Evolutionary conservation across 2,113 vertebrate species (phyloP).

Genomic region (Actenoides lindsayi): DNA sequence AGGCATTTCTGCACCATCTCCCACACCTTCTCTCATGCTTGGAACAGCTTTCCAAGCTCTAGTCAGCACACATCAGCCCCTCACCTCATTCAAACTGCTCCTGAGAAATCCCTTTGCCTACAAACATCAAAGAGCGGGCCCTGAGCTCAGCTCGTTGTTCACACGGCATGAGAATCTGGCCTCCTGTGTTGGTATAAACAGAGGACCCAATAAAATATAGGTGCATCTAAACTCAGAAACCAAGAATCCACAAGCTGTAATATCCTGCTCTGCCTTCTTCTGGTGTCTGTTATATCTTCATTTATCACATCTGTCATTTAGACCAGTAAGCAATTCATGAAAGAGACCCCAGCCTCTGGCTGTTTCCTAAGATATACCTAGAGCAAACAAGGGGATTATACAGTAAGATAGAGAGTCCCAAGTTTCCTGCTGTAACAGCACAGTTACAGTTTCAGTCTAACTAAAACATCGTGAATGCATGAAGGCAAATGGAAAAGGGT

Average conservation of each 20-base stretch:
- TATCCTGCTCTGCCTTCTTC: not conserved
- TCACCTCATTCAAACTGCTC: constrained; percentile 66
- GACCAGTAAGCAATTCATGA: not conserved
- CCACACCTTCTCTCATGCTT: constrained; percentile 66
- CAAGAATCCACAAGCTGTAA: not conserved
- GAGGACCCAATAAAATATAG: not conserved
- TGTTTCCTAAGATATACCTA: constrained; percentile 13
- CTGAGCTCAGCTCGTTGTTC: not conserved
- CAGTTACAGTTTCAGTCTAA: constrained; percentile 8
- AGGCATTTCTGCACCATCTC: constrained; percentile 70
- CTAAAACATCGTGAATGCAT: constrained; percentile 2
- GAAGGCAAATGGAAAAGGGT: constrained; percentile 37
- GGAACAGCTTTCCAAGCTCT: constrained; percentile 61
- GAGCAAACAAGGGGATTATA: not conserved
- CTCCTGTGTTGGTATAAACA: not conserved
- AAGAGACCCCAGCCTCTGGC: not conserved
- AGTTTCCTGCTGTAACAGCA: not conserved
- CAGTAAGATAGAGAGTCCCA: not conserved
- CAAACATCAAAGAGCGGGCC: constrained; percentile 50
- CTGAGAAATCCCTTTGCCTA: constrained; percentile 55
- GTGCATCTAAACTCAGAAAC: constrained; percentile 24
- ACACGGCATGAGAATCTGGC: constrained; percentile 11
- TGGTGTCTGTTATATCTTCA: not conserved
- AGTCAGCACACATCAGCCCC: constrained; percentile 63
- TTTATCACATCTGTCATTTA: not conserved